Evolutionary conservation across 2,797 vertebrate species (phyloP).

Genomic region (Hemitrygon akajei): DNA sequence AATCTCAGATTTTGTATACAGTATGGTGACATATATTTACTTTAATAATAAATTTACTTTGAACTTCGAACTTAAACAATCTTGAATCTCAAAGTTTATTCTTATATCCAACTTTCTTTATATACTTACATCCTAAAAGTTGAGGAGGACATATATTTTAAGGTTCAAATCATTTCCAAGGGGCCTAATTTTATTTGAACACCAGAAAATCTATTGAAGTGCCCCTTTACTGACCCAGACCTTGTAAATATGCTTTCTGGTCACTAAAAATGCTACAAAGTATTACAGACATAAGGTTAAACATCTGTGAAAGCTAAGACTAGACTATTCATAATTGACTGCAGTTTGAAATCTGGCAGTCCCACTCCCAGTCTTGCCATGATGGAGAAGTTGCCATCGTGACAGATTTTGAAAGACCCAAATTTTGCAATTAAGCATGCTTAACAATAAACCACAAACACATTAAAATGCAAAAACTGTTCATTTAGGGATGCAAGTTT

Average conservation of each 20-base stretch:
- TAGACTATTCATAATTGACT: background rate
- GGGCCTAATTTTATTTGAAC: background rate
- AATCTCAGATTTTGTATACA: too few species aligned
- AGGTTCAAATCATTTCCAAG: constrained; percentile 11
- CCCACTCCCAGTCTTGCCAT: background rate
- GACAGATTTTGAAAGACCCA: constrained; percentile 1
- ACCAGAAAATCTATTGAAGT: background rate
- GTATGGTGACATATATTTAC: too few species aligned
- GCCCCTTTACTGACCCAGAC: background rate
- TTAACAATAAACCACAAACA: background rate
- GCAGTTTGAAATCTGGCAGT: background rate
- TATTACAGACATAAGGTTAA: background rate
- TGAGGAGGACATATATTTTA: background rate
- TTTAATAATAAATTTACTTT: too few species aligned
- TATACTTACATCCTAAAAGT: background rate
- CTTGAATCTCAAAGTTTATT: background rate
- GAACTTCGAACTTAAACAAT: too few species aligned
- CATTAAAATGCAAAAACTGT: background rate
- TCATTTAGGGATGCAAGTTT: background rate
- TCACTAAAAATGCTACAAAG: background rate
- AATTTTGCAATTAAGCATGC: background rate
- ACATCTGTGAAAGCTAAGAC: background rate
- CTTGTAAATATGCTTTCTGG: background rate
- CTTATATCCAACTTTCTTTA: background rate
- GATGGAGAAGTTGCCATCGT: background rate